Percentiles rank a stretch among this genome's conserved stretches.
phyloP scores from a whole-genome alignment of 2,888 invertebrate genomes.

The Gandaritis pyraliata region DNA sequence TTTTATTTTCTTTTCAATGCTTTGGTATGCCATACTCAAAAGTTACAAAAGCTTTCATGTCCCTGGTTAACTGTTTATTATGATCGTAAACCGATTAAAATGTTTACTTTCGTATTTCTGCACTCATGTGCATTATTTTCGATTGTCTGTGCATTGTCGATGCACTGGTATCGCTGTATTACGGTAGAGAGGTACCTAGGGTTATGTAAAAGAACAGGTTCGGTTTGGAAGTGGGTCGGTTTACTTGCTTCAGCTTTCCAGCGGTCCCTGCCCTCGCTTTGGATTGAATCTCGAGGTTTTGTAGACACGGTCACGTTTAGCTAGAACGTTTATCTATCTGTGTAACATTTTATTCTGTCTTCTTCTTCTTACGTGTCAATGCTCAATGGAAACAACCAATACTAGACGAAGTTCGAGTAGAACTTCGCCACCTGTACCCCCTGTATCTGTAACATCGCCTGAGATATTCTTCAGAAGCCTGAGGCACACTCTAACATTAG shows the following conservation, averaged over 20 bases:
- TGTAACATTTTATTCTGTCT: too few species aligned
- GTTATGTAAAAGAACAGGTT: conserved; percentile 57
- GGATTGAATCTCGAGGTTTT: conserved; percentile 4
- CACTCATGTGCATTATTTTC: conserved; percentile 7
- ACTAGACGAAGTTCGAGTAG: too few species aligned
- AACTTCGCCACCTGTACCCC: too few species aligned
- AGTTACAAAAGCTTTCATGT: background rate
- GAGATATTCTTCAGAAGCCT: background rate
- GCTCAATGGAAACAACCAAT: too few species aligned
- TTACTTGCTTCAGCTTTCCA: conserved; percentile 58
- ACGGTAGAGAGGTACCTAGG: conserved; percentile 50
- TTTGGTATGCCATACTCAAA: too few species aligned
- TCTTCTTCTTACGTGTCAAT: too few species aligned
- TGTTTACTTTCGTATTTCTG: conserved; percentile 19
- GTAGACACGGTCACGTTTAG: conserved; percentile 1
- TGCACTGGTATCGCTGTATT: conserved; percentile 35
- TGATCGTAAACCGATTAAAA: conserved; percentile 11
- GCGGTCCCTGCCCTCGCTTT: conserved; percentile 53
- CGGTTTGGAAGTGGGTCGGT: conserved; percentile 67
- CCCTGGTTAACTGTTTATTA: background rate
- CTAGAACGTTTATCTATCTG: background rate
- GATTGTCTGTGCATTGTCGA: conserved; percentile 16
- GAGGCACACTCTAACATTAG: too few species aligned
- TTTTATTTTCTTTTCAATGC: too few species aligned
- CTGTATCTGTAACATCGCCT: too few species aligned